A percentile compares a stretch with the other conserved stretches of the same genome.
Evolutionary conservation across 2,113 vertebrate genomes (phyloP).

Genomic region (Mus musculus): DNA sequence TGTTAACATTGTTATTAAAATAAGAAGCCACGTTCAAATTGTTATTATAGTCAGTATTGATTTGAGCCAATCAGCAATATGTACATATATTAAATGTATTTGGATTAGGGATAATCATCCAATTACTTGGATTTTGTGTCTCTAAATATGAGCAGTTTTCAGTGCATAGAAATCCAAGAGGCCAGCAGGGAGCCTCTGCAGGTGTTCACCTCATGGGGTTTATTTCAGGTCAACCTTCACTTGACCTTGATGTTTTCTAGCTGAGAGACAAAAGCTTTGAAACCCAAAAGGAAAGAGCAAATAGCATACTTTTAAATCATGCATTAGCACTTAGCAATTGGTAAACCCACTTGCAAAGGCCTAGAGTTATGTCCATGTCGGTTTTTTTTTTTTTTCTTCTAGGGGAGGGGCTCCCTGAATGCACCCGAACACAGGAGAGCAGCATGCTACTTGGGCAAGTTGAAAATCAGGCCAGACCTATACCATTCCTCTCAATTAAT

Average conservation of each 20-base stretch:
- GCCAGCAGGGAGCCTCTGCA: background rate
- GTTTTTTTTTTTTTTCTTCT: background rate
- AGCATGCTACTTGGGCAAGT: conserved; percentile 36
- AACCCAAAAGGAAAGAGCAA: conserved; percentile 69
- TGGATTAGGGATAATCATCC: background rate
- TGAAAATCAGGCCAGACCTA: background rate
- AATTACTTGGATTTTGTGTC: background rate
- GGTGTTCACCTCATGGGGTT: conserved; percentile 30
- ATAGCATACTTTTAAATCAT: conserved; percentile 78
- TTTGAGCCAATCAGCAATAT: background rate
- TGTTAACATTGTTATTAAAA: background rate
- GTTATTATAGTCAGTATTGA: background rate
- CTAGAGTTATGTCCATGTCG: conserved; percentile 59
- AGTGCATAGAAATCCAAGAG: background rate
- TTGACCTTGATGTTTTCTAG: conserved; percentile 64
- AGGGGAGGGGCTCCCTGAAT: conserved; percentile 27
- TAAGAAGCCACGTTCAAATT: background rate
- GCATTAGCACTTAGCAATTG: conserved; percentile 82
- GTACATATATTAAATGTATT: conserved; percentile 8
- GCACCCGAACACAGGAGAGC: conserved; percentile 46
- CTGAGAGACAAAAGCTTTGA: conserved; percentile 67
- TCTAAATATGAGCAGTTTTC: background rate
- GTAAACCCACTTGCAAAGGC: conserved; percentile 70
- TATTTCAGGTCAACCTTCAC: conserved; percentile 47
- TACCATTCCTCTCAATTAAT: conserved; percentile 61